A percentile compares a stretch with the other conserved stretches of the same genome.
Conservation (phyloP, 2,797 vertebrate genomes). For the Cygnus olor region DNA sequence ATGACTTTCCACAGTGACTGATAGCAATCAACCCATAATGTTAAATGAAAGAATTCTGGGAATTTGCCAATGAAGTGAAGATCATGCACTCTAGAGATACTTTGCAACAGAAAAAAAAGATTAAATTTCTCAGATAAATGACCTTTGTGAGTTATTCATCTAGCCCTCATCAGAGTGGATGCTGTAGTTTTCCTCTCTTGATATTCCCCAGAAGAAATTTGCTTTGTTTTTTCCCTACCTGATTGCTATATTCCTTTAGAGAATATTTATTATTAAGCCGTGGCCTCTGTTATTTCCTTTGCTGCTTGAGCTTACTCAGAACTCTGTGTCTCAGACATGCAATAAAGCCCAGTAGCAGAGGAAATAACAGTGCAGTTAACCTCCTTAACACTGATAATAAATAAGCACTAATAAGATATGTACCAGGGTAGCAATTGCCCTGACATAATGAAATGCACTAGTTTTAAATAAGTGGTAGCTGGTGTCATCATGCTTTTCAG, state of each 20-base stretch:
- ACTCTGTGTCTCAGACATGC: slow-evolving; percentile 36
- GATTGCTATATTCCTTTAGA: slow-evolving; percentile 41
- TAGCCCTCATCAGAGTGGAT: not conserved
- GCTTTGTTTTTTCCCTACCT: slow-evolving; percentile 56
- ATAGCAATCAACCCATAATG: slow-evolving; percentile 18
- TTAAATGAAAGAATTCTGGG: slow-evolving; percentile 2
- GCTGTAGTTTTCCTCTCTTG: slow-evolving; percentile 31
- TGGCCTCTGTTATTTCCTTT: slow-evolving; percentile 61
- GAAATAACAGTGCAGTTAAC: slow-evolving; percentile 78
- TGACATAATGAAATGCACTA: slow-evolving; percentile 72
- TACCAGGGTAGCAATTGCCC: slow-evolving; percentile 66
- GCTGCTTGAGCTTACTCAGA: slow-evolving; percentile 54
- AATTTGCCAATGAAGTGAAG: not conserved
- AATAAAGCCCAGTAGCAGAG: slow-evolving; percentile 74
- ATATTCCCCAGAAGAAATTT: not conserved
- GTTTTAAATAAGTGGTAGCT: slow-evolving; percentile 50
- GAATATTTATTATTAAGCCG: slow-evolving; percentile 68
- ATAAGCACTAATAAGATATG: slow-evolving; percentile 77
- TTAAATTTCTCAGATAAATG: slow-evolving; percentile 2
- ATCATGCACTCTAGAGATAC: not conserved
- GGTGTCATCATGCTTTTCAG: slow-evolving; percentile 12
- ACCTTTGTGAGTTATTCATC: slow-evolving; percentile 27
- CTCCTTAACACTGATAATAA: slow-evolving; percentile 78
- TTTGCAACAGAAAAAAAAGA: not conserved
- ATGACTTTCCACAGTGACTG: not conserved